Conservation (phyloP, 2,113 vertebrate species). For the Lates calcarifer region DNA sequence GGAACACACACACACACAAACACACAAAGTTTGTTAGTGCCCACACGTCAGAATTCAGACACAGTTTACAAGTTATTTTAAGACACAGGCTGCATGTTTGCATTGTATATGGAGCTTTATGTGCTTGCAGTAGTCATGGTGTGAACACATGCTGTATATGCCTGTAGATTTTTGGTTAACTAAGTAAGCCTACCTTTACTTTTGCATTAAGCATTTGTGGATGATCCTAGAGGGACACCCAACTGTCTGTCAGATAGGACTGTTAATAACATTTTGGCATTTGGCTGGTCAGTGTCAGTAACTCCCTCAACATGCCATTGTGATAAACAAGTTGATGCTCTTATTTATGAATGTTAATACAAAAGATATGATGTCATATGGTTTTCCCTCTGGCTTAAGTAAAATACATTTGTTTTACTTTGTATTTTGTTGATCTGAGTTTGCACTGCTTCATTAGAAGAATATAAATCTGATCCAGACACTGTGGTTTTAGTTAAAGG, state of each 20-base stretch:
- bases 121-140: background rate
- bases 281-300: background rate
- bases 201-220: background rate
- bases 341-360: background rate
- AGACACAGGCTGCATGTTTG: background rate
- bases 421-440: no score
- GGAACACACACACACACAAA: conserved; percentile 25
- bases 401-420: no score
- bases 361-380: background rate
- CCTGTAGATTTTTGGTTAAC: background rate
- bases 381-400: background rate
- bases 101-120: background rate
- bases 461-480: background rate
- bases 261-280: conserved; percentile 17
- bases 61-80: conserved; percentile 7
- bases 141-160: background rate
- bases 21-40: conserved; percentile 27
- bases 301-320: background rate
- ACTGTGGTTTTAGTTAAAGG: background rate
- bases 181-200: background rate
- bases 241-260: background rate
- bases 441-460: no score
- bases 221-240: background rate
- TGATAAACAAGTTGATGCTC: background rate
- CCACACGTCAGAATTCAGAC: conserved; percentile 47